Percentiles rank a stretch among this genome's conserved stretches.
phyloP scores from a whole-genome alignment of 53 echinoderm and acorn worm genomes.

The Temnopleurus reevesii region DNA sequence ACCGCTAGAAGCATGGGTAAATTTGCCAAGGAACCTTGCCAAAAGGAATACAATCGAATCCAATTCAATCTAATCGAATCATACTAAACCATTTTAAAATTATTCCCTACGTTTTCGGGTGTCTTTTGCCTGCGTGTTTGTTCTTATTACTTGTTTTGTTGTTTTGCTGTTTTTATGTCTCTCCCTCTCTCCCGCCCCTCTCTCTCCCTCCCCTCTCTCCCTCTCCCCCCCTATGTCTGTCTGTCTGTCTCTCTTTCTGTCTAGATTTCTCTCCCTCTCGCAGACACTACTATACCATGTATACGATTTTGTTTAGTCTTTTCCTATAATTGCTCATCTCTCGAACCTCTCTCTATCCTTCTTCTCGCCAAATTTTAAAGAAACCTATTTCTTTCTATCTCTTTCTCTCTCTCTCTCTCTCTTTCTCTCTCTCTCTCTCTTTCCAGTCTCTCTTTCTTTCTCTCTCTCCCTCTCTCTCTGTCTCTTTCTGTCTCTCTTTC shows the following conservation, averaged over 20 bases:
- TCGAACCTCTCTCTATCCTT: too few species aligned
- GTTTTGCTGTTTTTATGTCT: neutral
- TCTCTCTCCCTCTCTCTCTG: neutral
- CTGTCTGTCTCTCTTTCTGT: neutral
- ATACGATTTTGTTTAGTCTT: too few species aligned
- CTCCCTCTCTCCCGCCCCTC: neutral
- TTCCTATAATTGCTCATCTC: too few species aligned
- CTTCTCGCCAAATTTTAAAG: too few species aligned
- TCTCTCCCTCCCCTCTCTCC: neutral
- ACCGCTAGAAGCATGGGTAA: neutral
- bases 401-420: neutral
- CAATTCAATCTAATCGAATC: too few species aligned
- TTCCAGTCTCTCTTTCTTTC: neutral
- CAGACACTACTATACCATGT: too few species aligned
- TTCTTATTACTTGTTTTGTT: too few species aligned
- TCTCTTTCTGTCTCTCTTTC: neutral
- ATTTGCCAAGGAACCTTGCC: neutral
- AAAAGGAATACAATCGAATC: neutral
- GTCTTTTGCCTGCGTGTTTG: too few species aligned
- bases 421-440: neutral
- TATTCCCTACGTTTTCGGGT: too few species aligned
- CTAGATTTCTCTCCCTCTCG: neutral
- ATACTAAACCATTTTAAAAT: too few species aligned
- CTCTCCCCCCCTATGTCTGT: neutral
- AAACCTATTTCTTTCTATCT: too few species aligned